Percentiles rank a stretch among this genome's conserved stretches.
These are phyloP conservation scores for Gymnoscelis rufifasciata DNA, from an alignment of 2,888 invertebrate genomes.

Conservation along the genomic window DNA sequence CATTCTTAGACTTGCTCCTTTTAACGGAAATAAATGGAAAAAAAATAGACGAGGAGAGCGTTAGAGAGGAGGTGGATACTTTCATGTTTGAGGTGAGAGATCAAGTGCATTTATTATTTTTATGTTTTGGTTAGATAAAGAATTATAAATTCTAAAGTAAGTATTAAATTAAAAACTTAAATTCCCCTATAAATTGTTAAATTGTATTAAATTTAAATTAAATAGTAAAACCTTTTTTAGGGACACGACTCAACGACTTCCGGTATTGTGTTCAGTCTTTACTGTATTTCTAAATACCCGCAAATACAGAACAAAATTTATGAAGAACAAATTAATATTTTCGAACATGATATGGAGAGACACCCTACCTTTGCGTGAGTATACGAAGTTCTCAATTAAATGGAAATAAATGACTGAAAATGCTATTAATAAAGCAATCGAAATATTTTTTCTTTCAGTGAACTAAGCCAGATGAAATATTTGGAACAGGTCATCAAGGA, in stretches of 20 bases:
- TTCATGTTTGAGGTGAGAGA: conserved; percentile 83
- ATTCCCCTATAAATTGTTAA: too few species aligned
- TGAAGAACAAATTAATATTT: conserved; percentile 65
- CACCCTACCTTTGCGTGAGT: conserved; percentile 58
- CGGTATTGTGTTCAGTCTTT: conserved; percentile 71
- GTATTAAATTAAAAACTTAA: too few species aligned
- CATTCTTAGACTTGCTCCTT: conserved; percentile 83
- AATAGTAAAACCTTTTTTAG: conserved; percentile 46
- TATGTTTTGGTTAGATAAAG: too few species aligned
- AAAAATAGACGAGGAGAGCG: conserved; percentile 77
- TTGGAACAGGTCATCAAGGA: conserved; percentile 73
- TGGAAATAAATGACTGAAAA: neutral
- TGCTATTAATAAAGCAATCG: too few species aligned
- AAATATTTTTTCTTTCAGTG: too few species aligned
- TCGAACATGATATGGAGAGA: conserved; percentile 52
- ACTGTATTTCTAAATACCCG: conserved; percentile 70
- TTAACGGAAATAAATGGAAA: conserved; percentile 79
- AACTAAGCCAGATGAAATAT: conserved; percentile 69
- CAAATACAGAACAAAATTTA: conserved; percentile 73
- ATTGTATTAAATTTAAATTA: too few species aligned
- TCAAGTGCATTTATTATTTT: too few species aligned
- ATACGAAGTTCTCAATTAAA: too few species aligned
- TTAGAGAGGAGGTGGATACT: conserved; percentile 85
- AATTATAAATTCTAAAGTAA: too few species aligned
- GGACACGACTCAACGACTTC: conserved; percentile 81